Evolutionary conservation across 1,140 invertebrate genomes (phyloP), one percentile per base, ranked within the genome.

Genomic region (Colletes latitarsis): DNA sequence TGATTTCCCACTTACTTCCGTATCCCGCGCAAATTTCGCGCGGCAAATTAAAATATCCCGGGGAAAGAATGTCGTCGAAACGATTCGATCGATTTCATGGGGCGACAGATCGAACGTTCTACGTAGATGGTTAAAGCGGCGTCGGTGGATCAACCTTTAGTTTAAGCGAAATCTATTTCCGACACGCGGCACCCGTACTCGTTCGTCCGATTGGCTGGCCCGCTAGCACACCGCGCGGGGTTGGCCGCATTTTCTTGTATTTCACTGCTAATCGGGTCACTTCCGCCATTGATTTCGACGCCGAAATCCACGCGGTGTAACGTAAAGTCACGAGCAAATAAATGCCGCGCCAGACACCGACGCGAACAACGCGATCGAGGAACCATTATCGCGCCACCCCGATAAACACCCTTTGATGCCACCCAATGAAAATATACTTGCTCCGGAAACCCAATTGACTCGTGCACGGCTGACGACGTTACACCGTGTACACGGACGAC

Each of bases 201-300:
- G 80, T 89, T 87, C 86, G 81, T 83, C 84, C 75, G 88, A 91
- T 92, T 92, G 91, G 91, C 87, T 90, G 84, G 88, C 88, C 82
- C 83, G 87, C 43, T 84, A 86, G 86, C 72, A 89, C 72, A 89
- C 86, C 82, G 82, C 82, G 81, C 85, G 72, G 71, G 87, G 77
- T 88, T 93, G 92, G 87, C 92, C 92, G 92, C 92, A 92, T 93
- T 93, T 92, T 92, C 87, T 90, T 90, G 87, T 89, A 88, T 92
- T 91, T 92, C 87, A 82, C 82, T 72, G 78, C 90, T 91, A 93
- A 93, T 92, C 90, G 82, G 91, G 92, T 92, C 92, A 93, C 89
- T 93, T 93, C 89, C 92, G 89, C 83, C 71, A 87, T 87, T 81
- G 83, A 82, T 72, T 82, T 85, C 83, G 49, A 74, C 43, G 67